Evolutionary conservation across 2,113 vertebrate species (phyloP).

Genomic region (Panthera leo): DNA sequence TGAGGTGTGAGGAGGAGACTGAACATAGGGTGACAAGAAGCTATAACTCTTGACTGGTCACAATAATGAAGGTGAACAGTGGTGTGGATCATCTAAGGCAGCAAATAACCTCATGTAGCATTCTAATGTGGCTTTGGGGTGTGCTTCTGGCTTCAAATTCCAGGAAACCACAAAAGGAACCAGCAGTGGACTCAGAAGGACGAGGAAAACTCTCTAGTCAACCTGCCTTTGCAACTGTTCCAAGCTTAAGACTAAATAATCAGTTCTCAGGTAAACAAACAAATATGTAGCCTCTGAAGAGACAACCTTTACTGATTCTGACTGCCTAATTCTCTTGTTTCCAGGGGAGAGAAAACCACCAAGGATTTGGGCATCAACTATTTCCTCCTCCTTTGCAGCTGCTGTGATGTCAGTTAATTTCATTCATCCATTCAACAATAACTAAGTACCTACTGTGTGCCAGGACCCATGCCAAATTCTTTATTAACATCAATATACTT

Average conservation of each 20-base stretch:
- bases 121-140: constrained; percentile 48
- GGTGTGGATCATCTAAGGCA: constrained; percentile 45
- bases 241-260: background rate
- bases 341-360: background rate
- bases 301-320: background rate
- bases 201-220: constrained; percentile 2
- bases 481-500: background rate
- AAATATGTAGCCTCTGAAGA: background rate
- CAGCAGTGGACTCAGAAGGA: background rate
- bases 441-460: background rate
- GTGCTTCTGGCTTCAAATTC: constrained; percentile 31
- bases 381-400: background rate
- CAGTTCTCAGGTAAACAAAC: background rate
- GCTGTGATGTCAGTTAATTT: background rate
- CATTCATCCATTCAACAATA: background rate
- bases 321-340: background rate
- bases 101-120: background rate
- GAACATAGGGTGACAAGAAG: constrained; percentile 44
- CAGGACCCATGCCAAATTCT: background rate
- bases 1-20: constrained; percentile 32
- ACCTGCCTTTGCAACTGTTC: background rate
- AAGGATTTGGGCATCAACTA: background rate
- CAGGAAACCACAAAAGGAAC: background rate
- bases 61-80: constrained; percentile 55
- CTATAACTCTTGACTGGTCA: constrained; percentile 54